Base-by-base conservation (phyloP, 1,140 invertebrate genomes). In the Xylocopa sonorina region DNA sequence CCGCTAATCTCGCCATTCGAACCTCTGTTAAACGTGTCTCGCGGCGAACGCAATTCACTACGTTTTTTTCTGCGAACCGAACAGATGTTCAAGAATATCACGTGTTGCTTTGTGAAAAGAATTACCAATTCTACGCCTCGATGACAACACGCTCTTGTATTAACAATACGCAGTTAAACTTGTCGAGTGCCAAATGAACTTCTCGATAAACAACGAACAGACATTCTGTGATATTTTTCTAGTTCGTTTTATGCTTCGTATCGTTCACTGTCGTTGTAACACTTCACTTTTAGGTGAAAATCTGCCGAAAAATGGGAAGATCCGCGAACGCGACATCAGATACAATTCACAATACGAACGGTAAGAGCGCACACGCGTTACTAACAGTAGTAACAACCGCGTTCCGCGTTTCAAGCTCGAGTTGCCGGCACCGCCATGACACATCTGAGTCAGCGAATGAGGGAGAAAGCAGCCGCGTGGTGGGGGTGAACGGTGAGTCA, bases 311-410 rank as follows among this genome's bases (percentile, higher is more conserved):
- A 58, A 74, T 38, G n/a, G 24, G 12, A n/a, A 34, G 41, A 32
- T 0, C 3, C 53, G 53, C 48, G 18, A 73, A 72, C 53, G 5
- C 34, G 24, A 16, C 1, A 43, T 3, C 43, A 2, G 66, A 29
- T 5, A 41, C 16, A 21, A 10, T 5, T 3, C 7, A n/a, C 2
- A 32, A 50, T 14, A 34, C 53, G 55, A 69, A 51, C 53, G 0
- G 18, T 21, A 41, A n/a, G 43, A 69, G 43, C 53, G 64, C 53
- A 48, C 75, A 77, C 66, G 75, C 75, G 75, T 69, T 69, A 77
- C 75, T 77, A 76, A 48, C 73, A 38, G 66, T 41, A 55, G 43
- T 46, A 64, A 46, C 16, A 32, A 55, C 4, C 68, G 51, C 50
- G 68, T 43, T 57, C 27, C 68, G 74, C 50, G 51, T 57, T 68